Base-by-base conservation (phyloP, 1,140 invertebrate species). In the Teleopsis dalmanni region DNA sequence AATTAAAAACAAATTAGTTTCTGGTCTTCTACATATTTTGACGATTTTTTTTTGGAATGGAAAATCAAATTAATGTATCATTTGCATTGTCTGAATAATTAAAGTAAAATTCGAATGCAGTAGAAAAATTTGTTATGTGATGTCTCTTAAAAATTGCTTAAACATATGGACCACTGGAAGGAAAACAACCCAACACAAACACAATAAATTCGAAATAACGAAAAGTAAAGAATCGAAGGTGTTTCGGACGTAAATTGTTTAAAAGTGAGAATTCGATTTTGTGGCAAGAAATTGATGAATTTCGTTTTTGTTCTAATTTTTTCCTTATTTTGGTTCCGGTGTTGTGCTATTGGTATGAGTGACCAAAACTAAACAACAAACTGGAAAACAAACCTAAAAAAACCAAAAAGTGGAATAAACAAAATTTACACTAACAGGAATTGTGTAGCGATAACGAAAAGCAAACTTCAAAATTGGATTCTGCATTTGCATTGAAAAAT, bases 401-500 rank as follows among this genome's bases (percentile, higher is more conserved):
- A n/a, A n/a, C n/a, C n/a, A n/a, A n/a, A n/a, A n/a, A n/a, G n/a
- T n/a, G n/a, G n/a, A n/a, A n/a, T n/a, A n/a, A n/a, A n/a, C n/a
- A n/a, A n/a, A n/a, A n/a, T n/a, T n/a, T n/a, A n/a, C n/a, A n/a
- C n/a, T n/a, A n/a, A n/a, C n/a, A n/a, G n/a, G n/a, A n/a, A n/a
- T n/a, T n/a, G n/a, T n/a, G 60, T n/a, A n/a, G n/a, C n/a, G n/a
- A n/a, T 62, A 65, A 65, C 62, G 62, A 62, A 65, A 65, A 65
- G 65, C 63, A 65, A 65, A 65, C 62, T 65, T 62, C 57, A 65
- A 65, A 65, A 65, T 63, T 65, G 60, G 60, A 60, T 65, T 65
- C 58, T 59, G 62, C 62, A 62, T 65, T 65, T 65, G 62, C 62
- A 65, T 65, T 58, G 62, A 60, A 54, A 65, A 65, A 65, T 65